Conservation (phyloP, 2,797 vertebrate species). For the Adelosebastes latens region DNA sequence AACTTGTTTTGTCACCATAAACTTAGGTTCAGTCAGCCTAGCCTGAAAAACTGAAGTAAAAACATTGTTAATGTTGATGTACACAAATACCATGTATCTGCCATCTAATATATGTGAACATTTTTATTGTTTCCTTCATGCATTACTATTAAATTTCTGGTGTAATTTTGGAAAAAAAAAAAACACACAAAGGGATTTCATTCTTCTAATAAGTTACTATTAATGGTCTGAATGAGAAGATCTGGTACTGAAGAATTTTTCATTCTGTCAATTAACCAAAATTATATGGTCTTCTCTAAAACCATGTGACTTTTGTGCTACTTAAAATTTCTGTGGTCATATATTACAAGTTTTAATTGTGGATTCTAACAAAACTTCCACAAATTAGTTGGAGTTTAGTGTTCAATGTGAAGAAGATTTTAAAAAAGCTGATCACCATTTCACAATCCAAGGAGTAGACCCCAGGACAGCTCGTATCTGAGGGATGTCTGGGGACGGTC, state of each 20-base stretch:
- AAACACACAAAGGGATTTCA: neutral
- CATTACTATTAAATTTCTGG: neutral
- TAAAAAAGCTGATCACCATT: conserved; percentile 70
- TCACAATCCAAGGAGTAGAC: conserved; percentile 86
- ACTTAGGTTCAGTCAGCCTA: neutral
- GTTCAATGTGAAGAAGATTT: neutral
- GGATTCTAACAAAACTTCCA: neutral
- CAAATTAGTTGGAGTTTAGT: neutral
- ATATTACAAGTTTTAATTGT: neutral
- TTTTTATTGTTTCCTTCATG: neutral
- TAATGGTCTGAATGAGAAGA: neutral
- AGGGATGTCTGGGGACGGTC: conserved; percentile 57
- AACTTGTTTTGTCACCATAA: neutral
- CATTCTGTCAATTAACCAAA: neutral
- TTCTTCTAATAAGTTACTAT: neutral
- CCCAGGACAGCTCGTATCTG: conserved; percentile 67
- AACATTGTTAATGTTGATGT: neutral
- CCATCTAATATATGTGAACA: neutral
- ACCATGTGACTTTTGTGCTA: neutral
- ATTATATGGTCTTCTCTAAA: neutral
- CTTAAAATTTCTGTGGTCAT: neutral
- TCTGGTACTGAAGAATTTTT: neutral
- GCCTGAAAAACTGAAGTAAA: neutral
- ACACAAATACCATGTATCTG: neutral
- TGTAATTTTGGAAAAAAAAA: conserved; percentile 5